phyloP scores from a whole-genome alignment of 2,888 invertebrate species.

The Nemurella pictetii region DNA sequence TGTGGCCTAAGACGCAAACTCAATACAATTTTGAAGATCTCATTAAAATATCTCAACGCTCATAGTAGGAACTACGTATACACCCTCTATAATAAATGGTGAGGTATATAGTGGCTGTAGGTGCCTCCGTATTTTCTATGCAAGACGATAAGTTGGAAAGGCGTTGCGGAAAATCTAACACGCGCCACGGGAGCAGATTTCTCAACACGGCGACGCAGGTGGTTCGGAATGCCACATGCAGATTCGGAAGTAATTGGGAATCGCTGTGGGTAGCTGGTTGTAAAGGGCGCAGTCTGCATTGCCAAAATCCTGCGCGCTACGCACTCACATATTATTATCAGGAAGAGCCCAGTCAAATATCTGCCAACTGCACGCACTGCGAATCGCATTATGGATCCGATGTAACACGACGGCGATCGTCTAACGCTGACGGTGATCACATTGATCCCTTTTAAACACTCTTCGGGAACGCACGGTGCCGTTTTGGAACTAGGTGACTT shows the following conservation, averaged over 20 bases:
- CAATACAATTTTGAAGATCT: neutral
- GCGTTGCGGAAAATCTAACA: neutral
- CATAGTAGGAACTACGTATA: neutral
- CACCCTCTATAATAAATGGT: neutral
- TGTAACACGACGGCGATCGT: neutral
- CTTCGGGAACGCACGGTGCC: neutral
- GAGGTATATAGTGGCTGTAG: neutral
- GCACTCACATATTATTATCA: neutral
- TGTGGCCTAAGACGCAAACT: neutral
- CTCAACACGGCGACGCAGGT: slow-evolving; percentile 6
- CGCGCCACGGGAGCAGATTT: neutral
- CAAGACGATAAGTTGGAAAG: neutral
- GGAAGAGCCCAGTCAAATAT: slow-evolving; percentile 1
- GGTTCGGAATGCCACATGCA: slow-evolving; percentile 22
- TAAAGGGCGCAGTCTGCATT: neutral
- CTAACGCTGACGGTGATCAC: neutral
- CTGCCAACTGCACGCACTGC: slow-evolving; percentile 5
- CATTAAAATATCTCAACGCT: neutral
- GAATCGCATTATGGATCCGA: neutral
- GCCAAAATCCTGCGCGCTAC: neutral
- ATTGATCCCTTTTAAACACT: neutral
- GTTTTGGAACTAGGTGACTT: neutral
- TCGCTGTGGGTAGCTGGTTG: slow-evolving; percentile 1
- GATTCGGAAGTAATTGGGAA: slow-evolving; percentile 22
- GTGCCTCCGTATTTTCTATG: neutral